Evolutionary conservation across 1,140 invertebrate genomes (phyloP).

Genomic region (Phocides pigmalion): DNA sequence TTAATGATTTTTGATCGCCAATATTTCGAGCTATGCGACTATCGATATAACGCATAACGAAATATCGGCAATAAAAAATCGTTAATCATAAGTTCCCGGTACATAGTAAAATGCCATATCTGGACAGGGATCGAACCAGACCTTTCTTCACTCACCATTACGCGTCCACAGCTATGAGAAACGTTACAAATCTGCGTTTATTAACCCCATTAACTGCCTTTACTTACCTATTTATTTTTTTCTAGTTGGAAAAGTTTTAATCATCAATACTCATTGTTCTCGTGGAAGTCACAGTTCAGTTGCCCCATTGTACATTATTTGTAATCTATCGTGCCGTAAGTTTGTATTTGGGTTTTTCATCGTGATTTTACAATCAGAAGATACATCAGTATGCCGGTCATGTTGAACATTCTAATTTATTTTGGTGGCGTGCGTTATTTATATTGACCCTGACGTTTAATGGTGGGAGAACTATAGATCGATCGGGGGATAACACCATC

Average conservation of each 20-base stretch:
- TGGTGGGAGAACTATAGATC: neutral
- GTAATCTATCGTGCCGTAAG: neutral
- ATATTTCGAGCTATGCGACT: too few species aligned
- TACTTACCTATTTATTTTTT: neutral
- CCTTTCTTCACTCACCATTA: neutral
- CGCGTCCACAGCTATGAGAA: neutral
- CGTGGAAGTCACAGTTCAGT: neutral
- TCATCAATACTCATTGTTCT: neutral
- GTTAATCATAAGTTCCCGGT: too few species aligned
- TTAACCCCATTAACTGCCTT: neutral
- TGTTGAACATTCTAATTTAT: conserved; percentile 11
- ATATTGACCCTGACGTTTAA: neutral
- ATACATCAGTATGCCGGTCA: neutral
- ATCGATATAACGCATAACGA: too few species aligned
- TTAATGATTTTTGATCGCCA: too few species aligned
- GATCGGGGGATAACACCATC: too few species aligned
- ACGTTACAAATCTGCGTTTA: neutral
- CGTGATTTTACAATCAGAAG: neutral
- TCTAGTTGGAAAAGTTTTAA: neutral
- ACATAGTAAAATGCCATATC: too few species aligned
- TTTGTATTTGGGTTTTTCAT: neutral
- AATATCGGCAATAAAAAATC: too few species aligned
- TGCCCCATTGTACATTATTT: neutral
- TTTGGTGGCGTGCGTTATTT: conserved; percentile 1
- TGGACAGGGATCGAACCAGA: too few species aligned